Percentiles rank a stretch among this genome's conserved stretches.
phyloP scores from a whole-genome alignment of 2,888 invertebrate genomes.

The Aromia moschata region DNA sequence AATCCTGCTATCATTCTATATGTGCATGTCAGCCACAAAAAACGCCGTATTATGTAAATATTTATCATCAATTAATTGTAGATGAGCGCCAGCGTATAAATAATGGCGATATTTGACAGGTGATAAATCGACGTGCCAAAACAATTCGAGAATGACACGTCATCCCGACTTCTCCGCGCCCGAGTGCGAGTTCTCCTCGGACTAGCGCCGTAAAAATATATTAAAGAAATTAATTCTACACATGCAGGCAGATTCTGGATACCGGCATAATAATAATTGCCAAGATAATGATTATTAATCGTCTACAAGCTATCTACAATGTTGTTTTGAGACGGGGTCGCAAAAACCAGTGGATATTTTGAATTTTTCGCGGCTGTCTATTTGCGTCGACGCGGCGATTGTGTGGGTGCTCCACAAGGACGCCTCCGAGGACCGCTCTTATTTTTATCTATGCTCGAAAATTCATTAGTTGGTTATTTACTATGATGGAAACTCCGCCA shows the following conservation, averaged over 20 bases:
- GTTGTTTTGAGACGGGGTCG: conserved; percentile 9
- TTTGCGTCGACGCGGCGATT: background rate
- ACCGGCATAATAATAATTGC: conserved; percentile 22
- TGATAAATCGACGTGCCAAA: background rate
- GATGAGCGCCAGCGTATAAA: background rate
- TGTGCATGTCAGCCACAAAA: background rate
- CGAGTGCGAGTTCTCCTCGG: background rate
- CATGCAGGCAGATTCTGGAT: conserved; percentile 21
- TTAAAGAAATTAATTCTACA: conserved; percentile 25
- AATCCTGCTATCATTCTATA: background rate
- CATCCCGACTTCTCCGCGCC: background rate
- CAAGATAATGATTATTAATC: conserved; percentile 19
- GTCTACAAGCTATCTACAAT: conserved; percentile 19
- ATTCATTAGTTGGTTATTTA: too few species aligned
- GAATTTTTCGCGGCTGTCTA: background rate
- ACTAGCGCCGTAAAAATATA: conserved; percentile 18
- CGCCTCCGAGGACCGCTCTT: background rate
- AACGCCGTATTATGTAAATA: background rate
- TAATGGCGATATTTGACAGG: conserved; percentile 1
- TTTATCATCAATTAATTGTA: conserved; percentile 1
- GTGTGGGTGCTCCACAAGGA: conserved; percentile 14
- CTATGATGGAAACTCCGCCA: too few species aligned
- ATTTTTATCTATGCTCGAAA: background rate
- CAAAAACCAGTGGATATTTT: background rate
- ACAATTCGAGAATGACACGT: background rate